Percentiles rank a stretch among this genome's conserved stretches.
phyloP scores from a whole-genome alignment of 1,140 invertebrate genomes.

The Drosophila quadrilineata region DNA sequence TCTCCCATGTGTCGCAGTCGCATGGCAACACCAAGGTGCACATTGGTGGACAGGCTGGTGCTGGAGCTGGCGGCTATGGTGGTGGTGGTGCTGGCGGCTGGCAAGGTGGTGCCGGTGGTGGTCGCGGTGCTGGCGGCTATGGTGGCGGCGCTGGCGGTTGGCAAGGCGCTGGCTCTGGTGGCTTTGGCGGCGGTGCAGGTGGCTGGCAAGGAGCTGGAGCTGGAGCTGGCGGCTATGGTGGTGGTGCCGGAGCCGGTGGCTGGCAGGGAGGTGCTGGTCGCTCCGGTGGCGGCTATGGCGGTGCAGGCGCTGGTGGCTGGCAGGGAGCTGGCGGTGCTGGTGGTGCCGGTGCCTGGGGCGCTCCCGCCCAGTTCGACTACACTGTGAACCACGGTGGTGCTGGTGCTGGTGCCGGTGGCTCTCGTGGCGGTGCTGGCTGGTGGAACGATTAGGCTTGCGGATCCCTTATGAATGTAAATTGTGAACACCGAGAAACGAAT shows the following conservation, averaged over 20 bases:
- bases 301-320: constrained; percentile 14
- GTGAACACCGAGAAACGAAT: constrained; percentile 2
- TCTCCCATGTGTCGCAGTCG: constrained; percentile 56
- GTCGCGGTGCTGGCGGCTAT: constrained; percentile 20
- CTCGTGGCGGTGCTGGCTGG: constrained; percentile 61
- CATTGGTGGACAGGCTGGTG: constrained; percentile 37
- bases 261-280: constrained; percentile 36
- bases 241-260: constrained; percentile 43
- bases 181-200: constrained; percentile 15
- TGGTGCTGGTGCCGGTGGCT: constrained; percentile 35
- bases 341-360: constrained; percentile 58
- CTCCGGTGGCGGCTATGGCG: constrained; percentile 16
- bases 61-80: constrained; percentile 14
- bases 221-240: constrained; percentile 33
- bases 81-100: constrained; percentile 26
- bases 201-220: constrained; percentile 39
- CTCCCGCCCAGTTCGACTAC: constrained; percentile 62
- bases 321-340: constrained; percentile 42
- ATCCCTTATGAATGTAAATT: neutral
- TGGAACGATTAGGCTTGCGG: constrained; percentile 49
- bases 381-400: constrained; percentile 46
- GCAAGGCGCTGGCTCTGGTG: neutral
- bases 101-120: constrained; percentile 20
- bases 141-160: constrained; percentile 8
- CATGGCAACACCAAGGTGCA: constrained; percentile 65